phyloP scores from a whole-genome alignment of 35 echinoderm and acorn worm genomes.

The Stichopus chloronotus region DNA sequence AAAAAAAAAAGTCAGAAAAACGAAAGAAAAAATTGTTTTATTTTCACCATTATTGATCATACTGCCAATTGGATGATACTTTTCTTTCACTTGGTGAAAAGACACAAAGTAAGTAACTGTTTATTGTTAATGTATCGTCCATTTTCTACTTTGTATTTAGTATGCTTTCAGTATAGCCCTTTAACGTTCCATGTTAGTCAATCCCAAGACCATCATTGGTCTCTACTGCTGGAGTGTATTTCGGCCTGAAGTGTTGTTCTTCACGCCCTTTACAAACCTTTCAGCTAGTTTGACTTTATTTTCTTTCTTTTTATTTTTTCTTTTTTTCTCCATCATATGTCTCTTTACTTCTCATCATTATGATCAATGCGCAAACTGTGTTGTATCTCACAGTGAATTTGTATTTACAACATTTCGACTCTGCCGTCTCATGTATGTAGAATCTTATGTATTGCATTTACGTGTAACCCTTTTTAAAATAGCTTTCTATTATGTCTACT shows the following conservation, averaged over 20 bases:
- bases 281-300: not conserved
- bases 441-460: not conserved
- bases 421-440: not conserved
- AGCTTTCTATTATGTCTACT: not conserved
- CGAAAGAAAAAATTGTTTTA: not conserved
- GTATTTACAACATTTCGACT: not conserved
- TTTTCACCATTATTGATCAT: not conserved
- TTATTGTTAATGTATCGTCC: not conserved
- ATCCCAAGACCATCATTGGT: not conserved
- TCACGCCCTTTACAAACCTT: not conserved
- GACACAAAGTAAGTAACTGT: not conserved
- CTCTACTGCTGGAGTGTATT: not conserved
- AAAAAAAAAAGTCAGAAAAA: too few relatives aligned
- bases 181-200: not conserved
- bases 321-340: conserved; percentile 20
- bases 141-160: not conserved
- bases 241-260: not conserved
- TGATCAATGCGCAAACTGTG: not conserved
- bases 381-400: not conserved
- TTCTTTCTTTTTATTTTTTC: not conserved
- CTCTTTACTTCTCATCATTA: not conserved
- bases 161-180: not conserved
- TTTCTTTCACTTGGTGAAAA: not conserved
- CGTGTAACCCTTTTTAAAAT: too few relatives aligned
- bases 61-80: not conserved